Evolutionary conservation across 1,140 invertebrate species (phyloP).

Genomic region (Drosophila eugracilis): DNA sequence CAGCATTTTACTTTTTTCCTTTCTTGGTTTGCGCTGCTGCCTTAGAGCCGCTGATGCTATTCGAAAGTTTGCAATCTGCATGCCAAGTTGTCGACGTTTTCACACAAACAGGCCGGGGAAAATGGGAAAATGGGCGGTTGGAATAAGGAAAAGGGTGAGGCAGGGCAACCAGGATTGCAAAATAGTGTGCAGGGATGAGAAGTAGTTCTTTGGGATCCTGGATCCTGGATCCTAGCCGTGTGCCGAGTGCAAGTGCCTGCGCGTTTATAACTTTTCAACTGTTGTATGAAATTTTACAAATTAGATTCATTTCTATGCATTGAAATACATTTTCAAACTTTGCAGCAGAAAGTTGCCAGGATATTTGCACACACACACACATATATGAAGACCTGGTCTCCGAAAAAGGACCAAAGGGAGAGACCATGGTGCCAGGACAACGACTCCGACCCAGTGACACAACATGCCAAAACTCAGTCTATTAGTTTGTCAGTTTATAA

Average conservation of each 20-base stretch:
- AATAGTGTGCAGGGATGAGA: neutral
- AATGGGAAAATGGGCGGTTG: conserved; percentile 7
- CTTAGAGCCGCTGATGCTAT: conserved; percentile 57
- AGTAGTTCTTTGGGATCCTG: neutral
- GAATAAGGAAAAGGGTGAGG: conserved; percentile 12
- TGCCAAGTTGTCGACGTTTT: conserved; percentile 82
- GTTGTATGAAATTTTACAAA: conserved; percentile 84
- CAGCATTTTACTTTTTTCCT: conserved; percentile 53
- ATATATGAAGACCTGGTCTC: conserved; percentile 40
- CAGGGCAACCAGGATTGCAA: conserved; percentile 8
- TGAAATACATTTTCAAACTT: conserved; percentile 83
- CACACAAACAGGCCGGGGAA: conserved; percentile 69
- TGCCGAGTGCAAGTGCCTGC: conserved; percentile 77
- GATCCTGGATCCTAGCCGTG: conserved; percentile 47
- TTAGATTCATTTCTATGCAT: conserved; percentile 84
- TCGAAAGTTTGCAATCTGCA: conserved; percentile 81
- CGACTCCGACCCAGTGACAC: conserved; percentile 56
- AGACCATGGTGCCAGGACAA: conserved; percentile 13
- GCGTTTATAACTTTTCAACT: conserved; percentile 83
- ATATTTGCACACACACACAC: conserved; percentile 65
- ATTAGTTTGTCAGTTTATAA: conserved; percentile 83
- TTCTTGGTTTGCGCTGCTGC: conserved; percentile 36
- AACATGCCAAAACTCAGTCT: conserved; percentile 79
- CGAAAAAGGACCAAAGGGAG: conserved; percentile 26
- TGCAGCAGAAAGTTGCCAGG: conserved; percentile 75